Evolutionary conservation across 2,797 vertebrate species (phyloP).

Genomic region (Mus spretus): DNA sequence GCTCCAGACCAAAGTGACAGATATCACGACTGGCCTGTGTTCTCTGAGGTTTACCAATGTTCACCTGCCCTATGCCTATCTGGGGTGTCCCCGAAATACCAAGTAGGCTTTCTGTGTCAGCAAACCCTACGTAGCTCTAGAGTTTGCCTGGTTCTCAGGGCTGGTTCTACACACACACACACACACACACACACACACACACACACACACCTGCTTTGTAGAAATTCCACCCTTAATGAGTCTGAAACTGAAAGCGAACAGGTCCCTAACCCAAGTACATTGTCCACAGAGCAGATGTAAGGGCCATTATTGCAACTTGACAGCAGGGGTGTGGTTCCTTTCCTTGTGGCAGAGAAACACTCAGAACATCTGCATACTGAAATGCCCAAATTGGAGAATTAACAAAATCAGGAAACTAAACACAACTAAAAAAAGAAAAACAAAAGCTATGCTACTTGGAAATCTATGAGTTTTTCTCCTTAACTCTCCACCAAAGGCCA

Average conservation of each 20-base stretch:
- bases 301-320: not conserved
- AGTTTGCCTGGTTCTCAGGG: not conserved
- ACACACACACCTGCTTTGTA: not conserved
- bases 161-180: not conserved
- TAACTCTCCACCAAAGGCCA: not conserved
- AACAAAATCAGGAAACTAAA: not conserved
- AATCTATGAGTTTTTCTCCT: not conserved
- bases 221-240: not conserved
- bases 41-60: not conserved
- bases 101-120: not conserved
- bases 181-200: too few relatives aligned
- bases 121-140: not conserved
- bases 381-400: not conserved
- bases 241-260: not conserved
- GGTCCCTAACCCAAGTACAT: not conserved
- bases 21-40: accelerated
- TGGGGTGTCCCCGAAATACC: not conserved
- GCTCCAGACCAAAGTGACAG: not conserved
- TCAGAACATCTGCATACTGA: not conserved
- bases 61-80: not conserved
- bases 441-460: not conserved
- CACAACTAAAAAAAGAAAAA: not conserved
- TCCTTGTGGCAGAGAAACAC: accelerated
- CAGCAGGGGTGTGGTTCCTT: not conserved
- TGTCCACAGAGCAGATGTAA: not conserved